Percentiles rank a stretch among this genome's conserved stretches.
Conservation (phyloP, 1,140 invertebrate species). For the Nephila pilipes region DNA sequence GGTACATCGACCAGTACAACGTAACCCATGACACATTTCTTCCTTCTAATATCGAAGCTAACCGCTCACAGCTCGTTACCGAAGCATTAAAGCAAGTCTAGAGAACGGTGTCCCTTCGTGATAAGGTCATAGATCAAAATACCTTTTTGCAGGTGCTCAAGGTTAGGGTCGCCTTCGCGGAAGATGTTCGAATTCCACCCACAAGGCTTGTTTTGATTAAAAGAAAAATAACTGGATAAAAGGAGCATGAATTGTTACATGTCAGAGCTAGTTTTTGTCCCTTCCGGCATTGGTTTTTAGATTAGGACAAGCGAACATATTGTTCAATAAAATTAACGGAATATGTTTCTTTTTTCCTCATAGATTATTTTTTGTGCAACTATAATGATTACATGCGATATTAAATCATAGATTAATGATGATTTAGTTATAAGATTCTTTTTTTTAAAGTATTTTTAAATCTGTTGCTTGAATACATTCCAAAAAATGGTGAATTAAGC, state of each 20-base stretch:
- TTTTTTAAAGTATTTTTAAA: no score
- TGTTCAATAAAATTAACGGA: background rate
- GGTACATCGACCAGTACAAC: conserved; percentile 1
- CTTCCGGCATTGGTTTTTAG: conserved; percentile 10
- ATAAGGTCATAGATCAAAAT: conserved; percentile 46
- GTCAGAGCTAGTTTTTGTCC: background rate
- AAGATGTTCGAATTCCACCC: conserved; percentile 36
- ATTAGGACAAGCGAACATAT: background rate
- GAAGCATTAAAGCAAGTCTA: background rate
- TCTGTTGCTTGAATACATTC: no score
- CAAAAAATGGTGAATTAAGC: no score
- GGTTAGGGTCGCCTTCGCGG: conserved; percentile 52
- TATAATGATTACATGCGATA: no score
- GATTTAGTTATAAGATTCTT: no score
- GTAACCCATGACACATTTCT: conserved; percentile 33
- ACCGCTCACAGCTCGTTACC: background rate
- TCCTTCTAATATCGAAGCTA: background rate
- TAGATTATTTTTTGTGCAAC: no score
- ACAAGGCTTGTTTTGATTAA: conserved; percentile 54
- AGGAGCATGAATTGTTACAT: background rate
- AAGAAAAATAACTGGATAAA: conserved; percentile 42
- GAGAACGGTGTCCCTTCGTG: conserved; percentile 29
- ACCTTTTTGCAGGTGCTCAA: conserved; percentile 60
- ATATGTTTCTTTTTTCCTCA: no score
- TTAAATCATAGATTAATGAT: no score